Evolutionary conservation across 2,797 vertebrate genomes (phyloP).

Genomic region (Hyperoplus lanceolatus): DNA sequence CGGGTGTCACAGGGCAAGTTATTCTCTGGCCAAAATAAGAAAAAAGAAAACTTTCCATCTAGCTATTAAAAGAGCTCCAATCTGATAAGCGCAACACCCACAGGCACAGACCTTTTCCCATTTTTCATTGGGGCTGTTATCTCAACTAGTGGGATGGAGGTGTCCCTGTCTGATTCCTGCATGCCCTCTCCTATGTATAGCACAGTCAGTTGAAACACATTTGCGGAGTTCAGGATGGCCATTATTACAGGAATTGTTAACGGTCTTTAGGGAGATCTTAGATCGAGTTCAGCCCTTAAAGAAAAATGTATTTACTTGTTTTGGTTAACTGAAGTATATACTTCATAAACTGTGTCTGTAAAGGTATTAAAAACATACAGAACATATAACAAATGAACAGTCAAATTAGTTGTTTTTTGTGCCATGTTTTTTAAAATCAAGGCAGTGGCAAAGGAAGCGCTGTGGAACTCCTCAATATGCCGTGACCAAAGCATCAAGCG

Average conservation of each 20-base stretch:
- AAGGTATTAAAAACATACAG: not conserved
- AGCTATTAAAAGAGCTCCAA: slow-evolving; percentile 53
- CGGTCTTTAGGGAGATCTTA: not conserved
- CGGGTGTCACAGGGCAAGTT: slow-evolving; percentile 18
- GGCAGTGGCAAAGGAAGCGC: not conserved
- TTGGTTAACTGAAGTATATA: not conserved
- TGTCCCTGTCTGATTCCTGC: slow-evolving; percentile 21
- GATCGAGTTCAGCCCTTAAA: not conserved
- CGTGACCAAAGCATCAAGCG: slow-evolving; percentile 8
- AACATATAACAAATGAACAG: not conserved
- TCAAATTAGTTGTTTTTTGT: not conserved
- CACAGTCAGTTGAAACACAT: not conserved
- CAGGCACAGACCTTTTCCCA: slow-evolving; percentile 13
- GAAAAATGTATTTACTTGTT: not conserved
- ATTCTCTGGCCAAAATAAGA: slow-evolving; percentile 33
- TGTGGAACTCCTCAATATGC: slow-evolving; percentile 4
- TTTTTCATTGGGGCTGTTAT: slow-evolving; percentile 24
- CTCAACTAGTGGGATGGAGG: slow-evolving; percentile 5
- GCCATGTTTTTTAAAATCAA: slow-evolving; percentile 22
- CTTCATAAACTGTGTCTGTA: not conserved
- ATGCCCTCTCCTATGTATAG: not conserved
- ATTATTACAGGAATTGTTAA: not conserved
- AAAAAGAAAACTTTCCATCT: slow-evolving; percentile 58
- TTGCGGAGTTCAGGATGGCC: not conserved
- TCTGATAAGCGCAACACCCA: slow-evolving; percentile 39